A percentile compares a stretch with the other conserved stretches of the same genome.
phyloP scores from a whole-genome alignment of 2,113 vertebrate species.

The Micromys minutus region DNA sequence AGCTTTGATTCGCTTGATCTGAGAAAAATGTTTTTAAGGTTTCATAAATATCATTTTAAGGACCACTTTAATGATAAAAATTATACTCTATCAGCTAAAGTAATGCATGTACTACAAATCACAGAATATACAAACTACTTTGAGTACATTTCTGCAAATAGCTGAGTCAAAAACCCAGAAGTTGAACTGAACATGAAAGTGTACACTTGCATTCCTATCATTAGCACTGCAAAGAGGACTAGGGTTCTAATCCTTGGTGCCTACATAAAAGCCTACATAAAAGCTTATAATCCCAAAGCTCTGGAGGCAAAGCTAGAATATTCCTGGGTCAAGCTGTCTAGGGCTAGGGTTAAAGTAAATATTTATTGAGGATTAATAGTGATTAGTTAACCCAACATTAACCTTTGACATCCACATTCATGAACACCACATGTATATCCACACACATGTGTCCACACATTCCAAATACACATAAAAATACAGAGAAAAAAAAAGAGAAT shows the following conservation, averaged over 20 bases:
- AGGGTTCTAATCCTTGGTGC: not conserved
- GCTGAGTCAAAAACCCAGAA: not conserved
- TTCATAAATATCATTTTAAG: not conserved
- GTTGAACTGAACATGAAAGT: not conserved
- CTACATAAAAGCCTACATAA: not conserved
- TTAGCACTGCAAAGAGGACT: not conserved
- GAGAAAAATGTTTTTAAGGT: not conserved
- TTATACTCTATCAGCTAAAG: not conserved
- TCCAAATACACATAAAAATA: not conserved
- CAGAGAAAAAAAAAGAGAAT: not conserved
- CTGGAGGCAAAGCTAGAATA: not conserved
- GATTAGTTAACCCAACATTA: not conserved
- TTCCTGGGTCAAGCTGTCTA: not conserved
- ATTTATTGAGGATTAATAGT: not conserved
- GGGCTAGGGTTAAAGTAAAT: not conserved
- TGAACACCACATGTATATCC: not conserved
- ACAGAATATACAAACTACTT: not conserved
- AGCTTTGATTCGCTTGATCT: not conserved
- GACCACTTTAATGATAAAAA: not conserved
- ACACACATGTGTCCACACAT: not conserved
- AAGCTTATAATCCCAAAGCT: not conserved
- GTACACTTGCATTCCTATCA: not conserved
- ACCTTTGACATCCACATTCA: not conserved
- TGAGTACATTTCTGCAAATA: not conserved
- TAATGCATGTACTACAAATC: not conserved